Base-by-base conservation (phyloP, 1,140 invertebrate genomes). In the Polyergus mexicanus region DNA sequence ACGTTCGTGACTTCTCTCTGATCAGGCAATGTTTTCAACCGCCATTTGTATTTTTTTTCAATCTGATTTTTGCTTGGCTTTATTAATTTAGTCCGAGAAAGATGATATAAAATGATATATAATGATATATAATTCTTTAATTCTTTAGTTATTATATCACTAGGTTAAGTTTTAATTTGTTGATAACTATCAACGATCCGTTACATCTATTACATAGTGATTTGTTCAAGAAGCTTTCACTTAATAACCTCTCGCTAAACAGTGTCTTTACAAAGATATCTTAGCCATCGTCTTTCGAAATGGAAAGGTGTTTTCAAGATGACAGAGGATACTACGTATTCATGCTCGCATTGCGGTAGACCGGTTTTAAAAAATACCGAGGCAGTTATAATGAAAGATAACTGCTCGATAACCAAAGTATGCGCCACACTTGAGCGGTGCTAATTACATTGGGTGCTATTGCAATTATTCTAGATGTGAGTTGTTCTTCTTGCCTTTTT, bases 1-100 rank as follows among this genome's bases (percentile, higher is more conserved):
- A 68, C 80, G 83, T 86, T 89, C 89, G 86, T 90, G 89, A 90
- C 88, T 90, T 87, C 88, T 89, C 80, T 38, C 80, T 65, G 74
- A 76, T 63, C 81, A 66, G n/a, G 51, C 85, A 25, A 58, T 87
- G 89, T 89, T 89, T 69, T 89, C 89, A 90, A 89, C 1, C 32
- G 22, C 13, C 32, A 32, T 63, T 86, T 28, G 32, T 28, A 58
- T 77, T 47, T 41, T 84, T 54, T 44, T 60, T 28, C 78, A 51
- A 5, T 25, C 2, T 22, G 63, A 41, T 35, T 69, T 65, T 83
- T 28, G 16, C 25, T 32, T 19, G 25, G 35, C 16, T 22, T 68
- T 19, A 47, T 68, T 13, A 41, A 60, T 62, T 60, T n/a, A 25
- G 16, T n/a, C 19, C 19, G 25, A 22, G 6, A 35, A 16, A 47